phyloP scores from a whole-genome alignment of 2,888 invertebrate genomes.

The Litoditis marina region DNA sequence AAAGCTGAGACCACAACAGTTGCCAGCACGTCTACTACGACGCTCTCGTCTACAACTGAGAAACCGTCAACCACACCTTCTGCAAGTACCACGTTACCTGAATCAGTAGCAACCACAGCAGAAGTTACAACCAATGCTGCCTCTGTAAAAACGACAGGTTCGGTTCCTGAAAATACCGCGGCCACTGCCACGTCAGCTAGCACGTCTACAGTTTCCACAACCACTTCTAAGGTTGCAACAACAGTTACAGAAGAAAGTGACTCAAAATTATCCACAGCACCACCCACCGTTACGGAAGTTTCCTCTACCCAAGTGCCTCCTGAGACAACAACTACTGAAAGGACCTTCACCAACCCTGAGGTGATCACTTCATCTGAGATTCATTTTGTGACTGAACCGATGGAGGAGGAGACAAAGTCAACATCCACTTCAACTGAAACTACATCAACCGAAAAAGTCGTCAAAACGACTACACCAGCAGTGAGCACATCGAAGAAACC shows the following conservation, averaged over 20 bases:
- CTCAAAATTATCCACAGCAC: background rate
- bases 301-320: too few species aligned
- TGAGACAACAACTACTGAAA: too few species aligned
- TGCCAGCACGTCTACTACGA: background rate
- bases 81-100: background rate
- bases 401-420: too few species aligned
- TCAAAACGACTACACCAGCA: too few species aligned
- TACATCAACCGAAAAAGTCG: too few species aligned
- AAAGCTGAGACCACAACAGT: background rate
- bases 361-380: too few species aligned
- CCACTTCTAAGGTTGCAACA: slow-evolving; percentile 1
- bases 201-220: background rate
- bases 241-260: background rate
- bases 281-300: too few species aligned
- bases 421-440: too few species aligned
- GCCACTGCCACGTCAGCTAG: background rate
- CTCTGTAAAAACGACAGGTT: background rate
- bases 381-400: too few species aligned
- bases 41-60: background rate
- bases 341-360: too few species aligned
- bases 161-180: background rate
- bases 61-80: slow-evolving; percentile 2
- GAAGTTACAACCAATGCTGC: background rate
- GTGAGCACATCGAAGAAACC: too few species aligned
- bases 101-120: background rate